These are phyloP conservation scores for Chloebia gouldiae DNA, from an alignment of 2,113 vertebrate species.

Conservation along the genomic window DNA sequence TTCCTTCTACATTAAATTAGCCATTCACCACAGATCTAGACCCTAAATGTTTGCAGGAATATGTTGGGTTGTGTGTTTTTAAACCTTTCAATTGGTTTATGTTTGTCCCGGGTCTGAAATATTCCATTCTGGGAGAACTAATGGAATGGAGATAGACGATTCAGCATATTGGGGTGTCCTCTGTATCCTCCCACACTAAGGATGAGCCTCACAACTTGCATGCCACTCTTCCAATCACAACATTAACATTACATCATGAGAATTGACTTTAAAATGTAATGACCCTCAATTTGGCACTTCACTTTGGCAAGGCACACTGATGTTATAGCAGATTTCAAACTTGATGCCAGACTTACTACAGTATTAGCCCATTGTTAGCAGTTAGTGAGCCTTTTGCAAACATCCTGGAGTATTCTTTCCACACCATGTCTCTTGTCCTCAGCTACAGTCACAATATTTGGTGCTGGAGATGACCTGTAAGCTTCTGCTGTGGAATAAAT, in stretches of 20 bases:
- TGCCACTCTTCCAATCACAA: not conserved
- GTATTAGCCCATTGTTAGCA: not conserved
- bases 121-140: not conserved
- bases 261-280: not conserved
- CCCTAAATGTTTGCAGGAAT: not conserved
- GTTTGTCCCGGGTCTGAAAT: not conserved
- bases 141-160: not conserved
- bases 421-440: not conserved
- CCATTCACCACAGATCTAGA: not conserved
- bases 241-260: not conserved
- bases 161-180: not conserved
- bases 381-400: not conserved
- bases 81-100: not conserved
- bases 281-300: not conserved
- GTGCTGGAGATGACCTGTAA: not conserved
- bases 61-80: not conserved
- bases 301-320: not conserved
- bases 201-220: not conserved
- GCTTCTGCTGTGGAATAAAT: not conserved
- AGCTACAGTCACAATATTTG: not conserved
- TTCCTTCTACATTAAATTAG: not conserved
- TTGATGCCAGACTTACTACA: not conserved
- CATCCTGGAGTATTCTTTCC: not conserved
- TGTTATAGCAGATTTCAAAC: not conserved
- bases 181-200: not conserved